Evolutionary conservation across 2,797 vertebrate genomes (phyloP).

Genomic region (Malurus splendens): DNA sequence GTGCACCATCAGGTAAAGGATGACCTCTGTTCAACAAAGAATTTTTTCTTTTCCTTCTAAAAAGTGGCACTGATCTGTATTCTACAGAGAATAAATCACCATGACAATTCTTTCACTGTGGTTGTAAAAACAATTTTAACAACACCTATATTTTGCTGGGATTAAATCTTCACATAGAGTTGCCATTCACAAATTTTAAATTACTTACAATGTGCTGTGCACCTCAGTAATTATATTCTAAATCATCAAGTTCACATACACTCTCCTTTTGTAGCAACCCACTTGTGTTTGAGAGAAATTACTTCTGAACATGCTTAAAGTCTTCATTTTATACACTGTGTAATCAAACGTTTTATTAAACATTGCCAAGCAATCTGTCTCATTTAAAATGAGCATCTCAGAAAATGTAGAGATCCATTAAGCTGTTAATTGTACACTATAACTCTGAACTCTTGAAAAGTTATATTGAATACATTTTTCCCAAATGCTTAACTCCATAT

Average conservation of each 20-base stretch:
- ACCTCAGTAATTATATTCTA: constrained; percentile 23
- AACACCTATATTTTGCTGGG: background rate
- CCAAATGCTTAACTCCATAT: background rate
- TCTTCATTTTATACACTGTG: constrained; percentile 22
- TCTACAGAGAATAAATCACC: background rate
- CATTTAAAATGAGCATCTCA: constrained; percentile 37
- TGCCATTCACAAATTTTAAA: constrained; percentile 36
- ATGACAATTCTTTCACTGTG: background rate
- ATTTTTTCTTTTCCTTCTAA: background rate
- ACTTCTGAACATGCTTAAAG: constrained; percentile 23
- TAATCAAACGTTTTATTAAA: constrained; percentile 53
- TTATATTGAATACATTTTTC: background rate
- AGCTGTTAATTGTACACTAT: constrained; percentile 29
- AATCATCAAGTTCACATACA: background rate
- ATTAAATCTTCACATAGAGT: background rate
- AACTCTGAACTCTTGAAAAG: constrained; percentile 17
- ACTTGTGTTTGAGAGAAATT: constrained; percentile 2
- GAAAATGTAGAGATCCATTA: constrained; percentile 47
- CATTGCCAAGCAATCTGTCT: constrained; percentile 36
- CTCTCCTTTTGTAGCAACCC: background rate
- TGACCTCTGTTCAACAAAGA: background rate
- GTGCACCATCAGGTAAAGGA: background rate
- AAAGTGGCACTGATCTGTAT: background rate
- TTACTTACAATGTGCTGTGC: background rate
- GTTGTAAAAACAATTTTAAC: constrained; percentile 10